Conservation (phyloP, 2,888 invertebrate species). For the Adelphocoris suturalis region DNA sequence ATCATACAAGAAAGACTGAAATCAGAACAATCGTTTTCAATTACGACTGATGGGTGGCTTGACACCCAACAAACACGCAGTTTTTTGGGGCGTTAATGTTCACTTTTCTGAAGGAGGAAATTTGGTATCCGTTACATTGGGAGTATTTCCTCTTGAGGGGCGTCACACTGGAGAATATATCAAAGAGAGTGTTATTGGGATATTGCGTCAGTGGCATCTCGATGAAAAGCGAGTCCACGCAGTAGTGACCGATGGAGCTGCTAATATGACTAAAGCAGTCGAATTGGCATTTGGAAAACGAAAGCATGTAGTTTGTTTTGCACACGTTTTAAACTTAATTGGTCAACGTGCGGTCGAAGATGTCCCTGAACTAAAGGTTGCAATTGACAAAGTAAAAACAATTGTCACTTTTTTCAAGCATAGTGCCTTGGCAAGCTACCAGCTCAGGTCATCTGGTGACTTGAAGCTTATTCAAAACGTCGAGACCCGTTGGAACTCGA, state of each 20-base stretch:
- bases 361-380: background rate
- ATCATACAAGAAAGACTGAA: background rate
- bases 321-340: slow-evolving; percentile 43
- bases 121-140: background rate
- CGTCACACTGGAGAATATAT: background rate
- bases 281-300: background rate
- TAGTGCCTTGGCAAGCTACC: background rate
- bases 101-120: background rate
- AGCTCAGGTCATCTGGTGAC: background rate
- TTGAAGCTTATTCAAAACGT: background rate
- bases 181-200: background rate
- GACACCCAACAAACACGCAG: background rate
- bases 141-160: background rate
- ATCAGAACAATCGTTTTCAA: background rate
- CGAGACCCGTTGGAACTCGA: too few relatives aligned
- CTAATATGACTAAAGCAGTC: background rate
- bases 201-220: background rate
- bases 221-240: background rate
- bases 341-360: background rate
- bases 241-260: background rate
- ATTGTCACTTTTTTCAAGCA: background rate
- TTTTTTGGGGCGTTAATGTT: too few relatives aligned
- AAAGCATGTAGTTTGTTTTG: background rate
- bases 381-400: background rate
- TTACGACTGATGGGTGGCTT: background rate